phyloP scores from a whole-genome alignment of 2,888 invertebrate genomes.

The Oithona nana region DNA sequence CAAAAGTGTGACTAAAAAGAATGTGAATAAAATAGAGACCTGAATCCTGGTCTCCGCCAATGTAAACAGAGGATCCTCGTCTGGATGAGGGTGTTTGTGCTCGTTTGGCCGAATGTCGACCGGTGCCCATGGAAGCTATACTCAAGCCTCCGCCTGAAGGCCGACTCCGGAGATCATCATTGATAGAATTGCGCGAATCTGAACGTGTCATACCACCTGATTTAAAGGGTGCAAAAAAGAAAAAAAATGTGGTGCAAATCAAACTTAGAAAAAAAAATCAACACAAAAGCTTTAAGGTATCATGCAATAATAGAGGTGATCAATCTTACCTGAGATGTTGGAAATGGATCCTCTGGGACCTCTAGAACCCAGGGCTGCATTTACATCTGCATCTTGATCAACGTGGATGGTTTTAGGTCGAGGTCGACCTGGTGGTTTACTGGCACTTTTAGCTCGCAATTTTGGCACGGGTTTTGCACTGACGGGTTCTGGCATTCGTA shows the following conservation, averaged over 20 bases:
- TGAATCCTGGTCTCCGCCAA: background rate
- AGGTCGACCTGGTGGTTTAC: conserved; percentile 39
- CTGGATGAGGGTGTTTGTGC: background rate
- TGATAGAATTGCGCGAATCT: conserved; percentile 14
- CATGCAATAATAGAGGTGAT: background rate
- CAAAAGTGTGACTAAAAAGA: no score
- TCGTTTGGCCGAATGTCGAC: background rate
- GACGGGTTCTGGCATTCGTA: conserved; percentile 35
- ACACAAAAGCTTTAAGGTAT: background rate
- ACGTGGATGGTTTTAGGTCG: conserved; percentile 79
- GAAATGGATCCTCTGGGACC: conserved; percentile 50
- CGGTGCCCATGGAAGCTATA: conserved; percentile 13
- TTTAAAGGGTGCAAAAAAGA: background rate
- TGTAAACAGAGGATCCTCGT: background rate
- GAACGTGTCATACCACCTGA: background rate
- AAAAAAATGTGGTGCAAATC: background rate
- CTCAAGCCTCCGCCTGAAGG: background rate
- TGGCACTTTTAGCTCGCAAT: conserved; percentile 39
- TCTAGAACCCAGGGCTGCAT: conserved; percentile 32
- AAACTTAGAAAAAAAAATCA: background rate
- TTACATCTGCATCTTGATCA: conserved; percentile 43
- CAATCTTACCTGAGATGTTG: conserved; percentile 9
- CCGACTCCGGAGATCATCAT: background rate
- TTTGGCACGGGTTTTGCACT: conserved; percentile 34
- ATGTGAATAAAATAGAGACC: background rate